Base-by-base conservation (phyloP, 2,888 invertebrate genomes). In the Bruchidius siliquastri region DNA sequence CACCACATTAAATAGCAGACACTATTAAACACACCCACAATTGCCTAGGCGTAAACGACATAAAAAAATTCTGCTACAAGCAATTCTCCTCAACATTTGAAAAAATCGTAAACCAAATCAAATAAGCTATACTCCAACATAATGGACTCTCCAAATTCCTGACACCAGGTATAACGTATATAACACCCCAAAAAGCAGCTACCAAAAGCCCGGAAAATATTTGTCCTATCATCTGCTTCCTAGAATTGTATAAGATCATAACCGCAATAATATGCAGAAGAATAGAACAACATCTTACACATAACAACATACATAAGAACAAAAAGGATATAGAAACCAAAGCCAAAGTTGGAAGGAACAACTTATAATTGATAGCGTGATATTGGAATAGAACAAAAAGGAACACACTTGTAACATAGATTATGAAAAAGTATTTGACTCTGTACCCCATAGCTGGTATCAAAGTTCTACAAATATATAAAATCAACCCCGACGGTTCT, bases 331-430 rank as follows among this genome's bases (percentile, higher is more conserved):
- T 49, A 26, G 22, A 22, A 72, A n/a, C n/a, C 26, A 30, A 69
- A 22, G 68, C 6, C 68, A 26, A 49, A 68, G 72, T 18, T 72
- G 72, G 20, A 72, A 68, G n/a, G 72, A 72, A 68, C 72, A 72
- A 72, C 68, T 72, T 3, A 68, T 30, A 22, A 72, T 68, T n/a
- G 72, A 68, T 22, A 20, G 6, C 2, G 67, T 67, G 20, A n/a
- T 72, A 13, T 67, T 67, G 20, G 0, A 72, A 68, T 4, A 72
- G 2, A 30, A 67, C n/a, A 68, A 6, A n/a, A 71, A 20, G 20
- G 20, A 71, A 10, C 26, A 71, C n/a, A 70, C 67, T 3, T 10
- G 67, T 67, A 4, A 4, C 10, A 67, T 67, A 3, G 70, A 70
- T 22, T 70, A 70, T 22, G 18, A 70, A 22, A 70, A 70, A 70